Base-by-base conservation (phyloP, 1,140 invertebrate genomes). In the Zaprionus vittiger region DNA sequence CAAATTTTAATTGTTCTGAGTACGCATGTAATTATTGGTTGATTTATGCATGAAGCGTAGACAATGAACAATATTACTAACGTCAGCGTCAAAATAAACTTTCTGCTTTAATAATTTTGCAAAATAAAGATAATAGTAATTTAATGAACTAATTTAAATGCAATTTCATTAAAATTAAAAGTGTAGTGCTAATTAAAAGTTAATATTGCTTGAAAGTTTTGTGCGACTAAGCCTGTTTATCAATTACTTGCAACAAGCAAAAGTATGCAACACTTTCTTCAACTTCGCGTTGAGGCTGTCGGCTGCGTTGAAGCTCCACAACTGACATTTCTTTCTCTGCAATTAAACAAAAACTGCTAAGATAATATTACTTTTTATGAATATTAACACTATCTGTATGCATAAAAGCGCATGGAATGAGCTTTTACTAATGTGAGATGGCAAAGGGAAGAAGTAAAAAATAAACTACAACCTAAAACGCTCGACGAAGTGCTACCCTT, bases 201-300 rank as follows among this genome's bases (percentile, higher is more conserved):
- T 26, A 26, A 24, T 24, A 38, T 5, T 24, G 7, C 28, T 31
- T 31, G 2, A 31, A 31, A 31, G 6, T 5, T 0, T 24, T 22
- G 2, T 14, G 12, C 9, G 14, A 7, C 9, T 17, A 59, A 38
- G 12, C 17, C 4, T n/a, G 20, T 2, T 5, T 15, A 15, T 41
- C 22, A 26, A 37, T 62, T 69, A 37, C 17, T 14, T 37, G 20
- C n/a, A n/a, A 2, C 4, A 44, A 47, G 11, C 52, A 26, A 74
- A 68, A 67, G 56, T 68, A 62, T 62, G 59, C 68, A 34, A 14
- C 24, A 9, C n/a, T 70, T 61, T 47, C 52, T 61, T 22, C 2
- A 52, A 9, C 20, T 34, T 12, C 20, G 7, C 9, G 12, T 22
- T 12, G 9, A 52, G 9, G 47, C 47, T 20, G n/a, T 9, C 22